Evolutionary conservation across 1,140 invertebrate species (phyloP), one percentile per base, ranked within the genome.

Genomic region (Drosophila gunungcola): DNA sequence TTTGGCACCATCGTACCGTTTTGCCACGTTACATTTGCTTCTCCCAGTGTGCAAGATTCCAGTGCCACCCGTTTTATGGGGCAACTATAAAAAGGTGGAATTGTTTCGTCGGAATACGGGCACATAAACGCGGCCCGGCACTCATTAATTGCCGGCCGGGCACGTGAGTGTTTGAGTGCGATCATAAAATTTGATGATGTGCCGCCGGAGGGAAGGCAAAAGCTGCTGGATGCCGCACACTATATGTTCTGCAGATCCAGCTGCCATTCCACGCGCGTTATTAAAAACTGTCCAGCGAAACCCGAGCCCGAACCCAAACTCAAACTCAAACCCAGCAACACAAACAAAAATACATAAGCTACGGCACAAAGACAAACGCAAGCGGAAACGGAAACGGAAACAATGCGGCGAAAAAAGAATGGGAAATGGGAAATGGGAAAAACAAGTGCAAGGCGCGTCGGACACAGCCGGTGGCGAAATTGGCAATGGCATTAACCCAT

Each of bases 121-220:
- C 46, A 72, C 64, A 80, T 69, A 63, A 82, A 82, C 63, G 53
- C 41, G 41, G 61, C 43, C 67, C 57, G 60, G 42, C 42, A 60
- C 62, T 74, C 78, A 82, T 85, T 85, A 85, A 85, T 85, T 85
- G 82, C 82, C 61, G 43, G 54, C 58, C 52, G 54, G 42, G 74
- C 64, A 83, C 73, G 49, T 75, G 76, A 75, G 65, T 65, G 72
- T 73, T 16, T 16, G 41, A 80, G 81, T 80, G 78, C 45, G 73
- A 73, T 57, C 74, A 62, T 85, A 64, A 85, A 85, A 85, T 78
- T 85, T 86, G 73, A 85, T 80, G 82, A 63, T 52, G 32, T 68
- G 54, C 68, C 55, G 64, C 53, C 45, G 68, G 32, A 77, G 34
- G 36, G 2, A 9, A 53, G 29, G 34, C 39, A 36, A 43, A 70